Base-by-base conservation (phyloP, 2,888 invertebrate species). In the Lepeophtheirus nordmannii region DNA sequence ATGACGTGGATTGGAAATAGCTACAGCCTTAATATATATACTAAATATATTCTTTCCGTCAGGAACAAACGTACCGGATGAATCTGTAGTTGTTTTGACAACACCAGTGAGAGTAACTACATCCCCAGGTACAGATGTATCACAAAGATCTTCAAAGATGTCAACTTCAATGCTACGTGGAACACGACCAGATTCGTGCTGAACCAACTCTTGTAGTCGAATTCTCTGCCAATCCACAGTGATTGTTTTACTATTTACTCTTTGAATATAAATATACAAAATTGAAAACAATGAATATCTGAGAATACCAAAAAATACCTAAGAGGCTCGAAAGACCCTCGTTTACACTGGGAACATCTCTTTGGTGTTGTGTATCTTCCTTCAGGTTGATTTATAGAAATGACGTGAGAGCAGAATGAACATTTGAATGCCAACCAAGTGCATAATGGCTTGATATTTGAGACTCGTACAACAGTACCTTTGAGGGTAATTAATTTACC, bases 161-260 rank as follows among this genome's bases (percentile, higher is more conserved):
- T 92, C 89, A 73, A 92, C 86, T 73, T 93, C 91, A 38, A 94
- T 80, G 70, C 84, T 85, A 69, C 85, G 79, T 1, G 89, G 88
- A 70, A 87, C 81, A 59, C 84, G 80, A 30, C 85, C 85, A 68
- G 82, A 82, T 68, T 74, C 78, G 41, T 74, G 72, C 67, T 73
- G 72, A 58, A 40, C 64, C 39, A 85, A 82, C 75, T 93, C 92
- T 75, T 89, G 89, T 68, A 93, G 77, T 72, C 86, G 84, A 64
- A 92, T 81, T 17, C 82, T 82, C 78, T 93, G 92, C 78, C 84
- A 85, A 71, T 85, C 84, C 38, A 84, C 80, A 10, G 88, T 86
- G 71, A 81, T 82, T 2, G 89, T 87, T 71, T 82, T 81, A n/a
- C 69, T 70, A 41, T 76, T 75, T 65, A 73, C 73, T 38, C 75